Evolutionary conservation across 2,888 invertebrate genomes (phyloP).

Genomic region (Agrilus mali): DNA sequence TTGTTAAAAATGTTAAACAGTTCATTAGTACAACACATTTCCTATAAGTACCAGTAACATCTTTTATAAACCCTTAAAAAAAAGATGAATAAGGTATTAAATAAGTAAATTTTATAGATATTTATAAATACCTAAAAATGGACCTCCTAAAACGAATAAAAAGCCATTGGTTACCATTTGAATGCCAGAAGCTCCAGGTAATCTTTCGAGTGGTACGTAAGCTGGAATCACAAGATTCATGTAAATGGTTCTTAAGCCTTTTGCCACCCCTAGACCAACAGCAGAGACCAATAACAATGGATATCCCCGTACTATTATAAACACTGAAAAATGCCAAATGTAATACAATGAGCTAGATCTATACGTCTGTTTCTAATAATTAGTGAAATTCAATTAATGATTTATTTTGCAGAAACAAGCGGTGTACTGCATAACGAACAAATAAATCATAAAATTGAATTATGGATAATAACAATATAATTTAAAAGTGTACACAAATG

Average conservation of each 20-base stretch:
- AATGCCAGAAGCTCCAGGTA: slow-evolving; percentile 55
- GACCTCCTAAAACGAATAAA: slow-evolving; percentile 45
- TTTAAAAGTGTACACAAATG: too few species aligned
- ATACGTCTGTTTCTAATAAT: too few species aligned
- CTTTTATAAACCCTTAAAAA: slow-evolving; percentile 44
- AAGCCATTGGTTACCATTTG: slow-evolving; percentile 58
- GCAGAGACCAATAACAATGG: slow-evolving; percentile 36
- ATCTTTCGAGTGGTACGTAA: slow-evolving; percentile 51
- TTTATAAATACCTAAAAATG: slow-evolving; percentile 52
- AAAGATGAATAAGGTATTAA: too few species aligned
- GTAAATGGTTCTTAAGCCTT: slow-evolving; percentile 56
- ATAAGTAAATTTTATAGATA: too few species aligned
- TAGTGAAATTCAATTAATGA: too few species aligned
- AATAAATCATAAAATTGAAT: too few species aligned
- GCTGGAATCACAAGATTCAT: slow-evolving; percentile 54
- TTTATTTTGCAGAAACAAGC: too few species aligned
- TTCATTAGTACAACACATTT: slow-evolving; percentile 48
- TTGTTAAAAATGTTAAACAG: slow-evolving; percentile 43
- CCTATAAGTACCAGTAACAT: slow-evolving; percentile 45
- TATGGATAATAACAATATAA: too few species aligned
- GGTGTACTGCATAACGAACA: too few species aligned
- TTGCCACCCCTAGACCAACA: slow-evolving; percentile 48
- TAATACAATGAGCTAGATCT: too few species aligned
- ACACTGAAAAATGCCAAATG: slow-evolving; percentile 18
- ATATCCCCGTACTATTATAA: slow-evolving; percentile 29